Base-by-base conservation (phyloP, 1,140 invertebrate genomes). In the Trachymyrmex cornetzi region DNA sequence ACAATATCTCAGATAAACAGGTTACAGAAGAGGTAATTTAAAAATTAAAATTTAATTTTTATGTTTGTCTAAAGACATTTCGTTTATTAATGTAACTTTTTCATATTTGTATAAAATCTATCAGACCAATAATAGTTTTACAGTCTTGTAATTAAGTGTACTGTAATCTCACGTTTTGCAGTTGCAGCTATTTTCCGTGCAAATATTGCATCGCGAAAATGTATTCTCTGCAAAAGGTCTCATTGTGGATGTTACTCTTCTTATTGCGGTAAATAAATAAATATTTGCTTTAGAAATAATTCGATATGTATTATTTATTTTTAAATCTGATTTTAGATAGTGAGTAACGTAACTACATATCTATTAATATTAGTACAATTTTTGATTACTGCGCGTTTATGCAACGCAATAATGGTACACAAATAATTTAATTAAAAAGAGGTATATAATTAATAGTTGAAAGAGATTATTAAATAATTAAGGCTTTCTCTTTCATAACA, bases 1-100 rank as follows among this genome's bases (percentile, higher is more conserved):
- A 92, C 44, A 86, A 57, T 55, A 92, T 88, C 0, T 84, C 75
- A 7, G 91, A 95, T 71, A 87, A 88, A 24, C 24, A 90, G 9
- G 71, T 93, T 11, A 94, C 93, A 72, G 88, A 92, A 53, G 93
- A 95, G 91, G 94, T 95, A 91, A 77, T 6, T 30, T 19, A 64
- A 38, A 9, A 44, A 12, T n/a, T 77, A 81, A 77, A 24, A 80
- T 22, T 1, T n/a, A 4, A 44, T 44, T 44, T 38, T 0, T 19
- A 63, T 63, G 14, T 44, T 69, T 22, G 0, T 24, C 12, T 69
- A 14, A 44, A 22, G 11, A 22, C 24, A 44, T 22, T 24, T 1
- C 16, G n/a, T 14, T 34, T 44, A 7, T 69, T 22, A 38, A 30
- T 64, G 16, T 64, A 2, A 30, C 44, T 24, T 30, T 7, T 30